These are phyloP conservation scores for Drosophila peninsularis DNA, from an alignment of 2,888 invertebrate species.

Conservation along the genomic window DNA sequence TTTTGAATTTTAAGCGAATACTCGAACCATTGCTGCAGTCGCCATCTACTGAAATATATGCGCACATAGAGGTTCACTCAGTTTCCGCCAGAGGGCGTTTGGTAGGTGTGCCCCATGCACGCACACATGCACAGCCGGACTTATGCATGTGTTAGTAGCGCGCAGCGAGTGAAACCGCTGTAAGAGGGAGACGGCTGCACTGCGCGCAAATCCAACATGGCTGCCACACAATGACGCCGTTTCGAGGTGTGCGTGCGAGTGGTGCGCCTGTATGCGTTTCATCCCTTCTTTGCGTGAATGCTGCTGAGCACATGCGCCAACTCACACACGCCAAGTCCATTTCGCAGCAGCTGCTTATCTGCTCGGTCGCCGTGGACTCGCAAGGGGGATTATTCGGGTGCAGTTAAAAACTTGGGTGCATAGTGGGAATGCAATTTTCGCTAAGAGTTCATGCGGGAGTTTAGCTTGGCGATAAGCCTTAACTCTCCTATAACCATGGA, in stretches of 20 bases:
- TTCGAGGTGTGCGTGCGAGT: background rate
- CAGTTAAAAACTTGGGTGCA: conserved; percentile 67
- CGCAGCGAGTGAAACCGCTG: conserved; percentile 28
- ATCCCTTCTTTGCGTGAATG: conserved; percentile 19
- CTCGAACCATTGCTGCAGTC: conserved; percentile 54
- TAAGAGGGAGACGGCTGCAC: conserved; percentile 28
- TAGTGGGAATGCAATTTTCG: conserved; percentile 59
- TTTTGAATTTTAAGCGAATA: conserved; percentile 31
- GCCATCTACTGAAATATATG: conserved; percentile 46
- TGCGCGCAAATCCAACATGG: conserved; percentile 51
- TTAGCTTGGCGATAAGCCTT: conserved; percentile 38
- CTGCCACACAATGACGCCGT: conserved; percentile 31
- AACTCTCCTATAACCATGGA: conserved; percentile 17
- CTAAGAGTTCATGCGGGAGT: conserved; percentile 23
- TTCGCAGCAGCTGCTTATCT: conserved; percentile 47
- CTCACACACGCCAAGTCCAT: conserved; percentile 12
- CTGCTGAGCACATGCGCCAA: conserved; percentile 62
- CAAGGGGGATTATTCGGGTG: conserved; percentile 47
- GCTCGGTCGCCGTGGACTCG: conserved; percentile 17
- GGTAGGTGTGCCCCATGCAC: conserved; percentile 21
- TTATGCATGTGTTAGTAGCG: conserved; percentile 30
- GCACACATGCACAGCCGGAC: conserved; percentile 36
- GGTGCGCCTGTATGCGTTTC: conserved; percentile 12
- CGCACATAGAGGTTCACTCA: conserved; percentile 8
- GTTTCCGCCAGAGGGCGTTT: conserved; percentile 58